These are phyloP conservation scores for Mastomys coucha DNA, from an alignment of 2,113 vertebrate species.

Conservation along the genomic window DNA sequence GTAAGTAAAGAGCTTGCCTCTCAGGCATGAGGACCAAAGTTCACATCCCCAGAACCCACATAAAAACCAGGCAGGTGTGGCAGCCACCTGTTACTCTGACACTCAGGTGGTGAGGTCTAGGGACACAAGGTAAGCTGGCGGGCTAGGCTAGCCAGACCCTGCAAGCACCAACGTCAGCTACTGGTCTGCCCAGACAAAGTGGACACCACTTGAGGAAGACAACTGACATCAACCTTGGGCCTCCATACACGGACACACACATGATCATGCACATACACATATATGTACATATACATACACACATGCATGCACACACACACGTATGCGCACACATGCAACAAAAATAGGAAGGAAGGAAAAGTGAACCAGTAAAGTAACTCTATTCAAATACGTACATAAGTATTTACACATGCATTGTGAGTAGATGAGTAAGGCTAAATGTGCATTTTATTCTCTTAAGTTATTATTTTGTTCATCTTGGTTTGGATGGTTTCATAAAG, in stretches of 20 bases:
- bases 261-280: neutral
- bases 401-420: neutral
- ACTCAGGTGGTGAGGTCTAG: neutral
- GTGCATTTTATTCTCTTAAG: neutral
- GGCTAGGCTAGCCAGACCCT: neutral
- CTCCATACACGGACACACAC: too few relatives aligned
- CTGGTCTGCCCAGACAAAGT: neutral
- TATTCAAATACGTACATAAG: neutral
- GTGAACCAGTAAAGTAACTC: neutral
- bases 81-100: neutral
- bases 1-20: neutral
- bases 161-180: neutral
- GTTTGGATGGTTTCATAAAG: neutral
- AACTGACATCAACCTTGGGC: neutral
- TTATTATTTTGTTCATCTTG: neutral
- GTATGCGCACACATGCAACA: neutral
- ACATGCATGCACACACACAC: too few relatives aligned
- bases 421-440: neutral
- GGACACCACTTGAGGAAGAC: neutral
- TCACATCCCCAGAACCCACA: neutral
- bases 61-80: neutral
- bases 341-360: neutral
- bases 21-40: neutral
- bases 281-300: neutral
- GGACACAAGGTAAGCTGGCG: neutral